Evolutionary conservation across 2,113 vertebrate species (phyloP).

Genomic region (Prietella phreatophila): DNA sequence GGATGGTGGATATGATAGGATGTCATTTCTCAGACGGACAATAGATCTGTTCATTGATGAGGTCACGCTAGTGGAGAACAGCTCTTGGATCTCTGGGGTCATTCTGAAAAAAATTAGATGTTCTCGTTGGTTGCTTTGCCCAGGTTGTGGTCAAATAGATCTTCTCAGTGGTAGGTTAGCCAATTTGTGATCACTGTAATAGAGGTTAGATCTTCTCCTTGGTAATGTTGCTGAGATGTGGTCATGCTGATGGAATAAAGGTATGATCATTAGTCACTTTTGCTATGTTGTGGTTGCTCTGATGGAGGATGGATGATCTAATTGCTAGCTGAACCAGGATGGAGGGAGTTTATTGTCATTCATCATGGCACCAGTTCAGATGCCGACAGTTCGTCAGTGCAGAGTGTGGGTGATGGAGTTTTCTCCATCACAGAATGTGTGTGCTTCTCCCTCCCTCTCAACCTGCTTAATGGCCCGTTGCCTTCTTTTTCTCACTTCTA

Average conservation of each 20-base stretch:
- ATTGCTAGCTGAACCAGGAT: neutral
- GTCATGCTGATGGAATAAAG: neutral
- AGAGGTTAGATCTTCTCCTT: neutral
- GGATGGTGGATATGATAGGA: neutral
- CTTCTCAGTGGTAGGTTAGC: neutral
- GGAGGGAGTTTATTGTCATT: neutral
- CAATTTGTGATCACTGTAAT: neutral
- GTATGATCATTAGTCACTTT: no score
- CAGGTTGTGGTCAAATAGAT: neutral
- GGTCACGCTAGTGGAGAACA: neutral
- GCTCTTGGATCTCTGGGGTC: neutral
- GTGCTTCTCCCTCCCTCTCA: neutral
- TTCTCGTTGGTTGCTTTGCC: neutral
- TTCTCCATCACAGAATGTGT: constrained; percentile 1
- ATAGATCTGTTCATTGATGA: neutral
- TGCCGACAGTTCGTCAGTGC: neutral
- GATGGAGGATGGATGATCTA: neutral
- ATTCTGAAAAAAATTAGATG: neutral
- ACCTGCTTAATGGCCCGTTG: constrained; percentile 1
- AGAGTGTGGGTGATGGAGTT: constrained; percentile 13
- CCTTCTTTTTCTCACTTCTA: constrained; percentile 17
- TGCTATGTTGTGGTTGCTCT: neutral
- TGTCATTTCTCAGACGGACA: neutral
- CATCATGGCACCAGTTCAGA: neutral
- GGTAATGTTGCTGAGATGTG: neutral